These are phyloP conservation scores for Silurus asotus DNA, from an alignment of 2,113 vertebrate species.

Conservation along the genomic window DNA sequence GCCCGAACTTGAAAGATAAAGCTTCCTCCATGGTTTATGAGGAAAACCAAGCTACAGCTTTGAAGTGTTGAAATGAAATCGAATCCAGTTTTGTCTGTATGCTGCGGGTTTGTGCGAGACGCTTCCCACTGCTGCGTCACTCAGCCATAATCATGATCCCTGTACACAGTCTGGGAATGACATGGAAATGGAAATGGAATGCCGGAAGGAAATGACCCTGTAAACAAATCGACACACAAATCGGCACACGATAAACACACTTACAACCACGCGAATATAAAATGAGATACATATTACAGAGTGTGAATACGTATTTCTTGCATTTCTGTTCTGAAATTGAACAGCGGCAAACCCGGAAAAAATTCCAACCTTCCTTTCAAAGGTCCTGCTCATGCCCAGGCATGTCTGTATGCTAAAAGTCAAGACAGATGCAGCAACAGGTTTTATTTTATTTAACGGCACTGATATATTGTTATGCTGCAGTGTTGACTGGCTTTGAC, in stretches of 20 bases:
- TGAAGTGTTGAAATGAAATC: neutral
- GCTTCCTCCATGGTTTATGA: conserved; percentile 32
- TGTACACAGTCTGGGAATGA: neutral
- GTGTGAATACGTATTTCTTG: neutral
- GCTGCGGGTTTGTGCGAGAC: neutral
- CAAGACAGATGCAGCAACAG: neutral
- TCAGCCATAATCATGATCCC: too few species aligned
- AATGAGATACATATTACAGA: neutral
- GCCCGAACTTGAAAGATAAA: conserved; percentile 22
- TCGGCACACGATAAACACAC: neutral
- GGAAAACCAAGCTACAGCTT: too few species aligned
- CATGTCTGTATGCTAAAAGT: too few species aligned
- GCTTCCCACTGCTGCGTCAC: neutral
- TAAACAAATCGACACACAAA: neutral
- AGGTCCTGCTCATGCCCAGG: neutral
- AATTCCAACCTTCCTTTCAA: neutral
- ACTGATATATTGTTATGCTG: neutral
- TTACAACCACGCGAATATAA: neutral
- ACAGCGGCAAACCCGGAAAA: neutral
- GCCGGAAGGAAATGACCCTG: neutral
- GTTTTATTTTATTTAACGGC: neutral
- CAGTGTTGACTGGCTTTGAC: neutral
- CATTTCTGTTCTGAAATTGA: neutral
- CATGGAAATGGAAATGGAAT: neutral
- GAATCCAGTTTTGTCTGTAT: neutral